These are phyloP conservation scores for Solenopsis fugax DNA, from an alignment of 1,140 invertebrate genomes.

Conservation along the genomic window DNA sequence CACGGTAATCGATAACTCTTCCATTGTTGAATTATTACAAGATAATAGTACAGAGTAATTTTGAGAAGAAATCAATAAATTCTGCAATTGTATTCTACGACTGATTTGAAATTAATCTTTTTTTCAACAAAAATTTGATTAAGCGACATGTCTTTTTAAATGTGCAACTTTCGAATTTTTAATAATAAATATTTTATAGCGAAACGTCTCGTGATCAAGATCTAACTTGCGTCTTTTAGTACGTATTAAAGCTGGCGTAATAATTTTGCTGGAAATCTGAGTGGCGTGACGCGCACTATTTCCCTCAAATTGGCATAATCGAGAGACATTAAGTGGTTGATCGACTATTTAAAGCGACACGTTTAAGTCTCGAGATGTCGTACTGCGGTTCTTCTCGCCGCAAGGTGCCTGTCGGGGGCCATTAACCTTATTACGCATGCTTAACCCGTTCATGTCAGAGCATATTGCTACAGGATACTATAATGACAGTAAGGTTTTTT, in stretches of 20 bases:
- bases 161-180: not conserved
- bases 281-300: slow-evolving; percentile 36
- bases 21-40: not conserved
- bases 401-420: slow-evolving; percentile 56
- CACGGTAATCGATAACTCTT: slow-evolving; percentile 36
- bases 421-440: slow-evolving; percentile 60
- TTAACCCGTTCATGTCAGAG: slow-evolving; percentile 51
- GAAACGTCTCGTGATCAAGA: not conserved
- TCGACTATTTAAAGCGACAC: slow-evolving; percentile 66
- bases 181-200: slow-evolving; percentile 10
- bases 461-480: slow-evolving; percentile 11
- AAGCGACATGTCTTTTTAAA: not conserved
- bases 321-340: slow-evolving; percentile 63
- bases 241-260: not conserved
- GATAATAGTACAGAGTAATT: slow-evolving; percentile 8
- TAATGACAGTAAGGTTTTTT: slow-evolving; percentile 23
- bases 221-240: not conserved
- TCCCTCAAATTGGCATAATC: slow-evolving; percentile 62
- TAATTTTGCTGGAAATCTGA: slow-evolving; percentile 24
- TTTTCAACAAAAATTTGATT: not conserved
- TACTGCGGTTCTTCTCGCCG: slow-evolving; percentile 59
- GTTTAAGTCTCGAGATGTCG: slow-evolving; percentile 61
- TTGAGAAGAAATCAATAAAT: not conserved
- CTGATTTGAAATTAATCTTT: not conserved
- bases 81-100: not conserved